Base-by-base conservation (phyloP, 2,113 vertebrate genomes). In the Colistium nudipinnis region DNA sequence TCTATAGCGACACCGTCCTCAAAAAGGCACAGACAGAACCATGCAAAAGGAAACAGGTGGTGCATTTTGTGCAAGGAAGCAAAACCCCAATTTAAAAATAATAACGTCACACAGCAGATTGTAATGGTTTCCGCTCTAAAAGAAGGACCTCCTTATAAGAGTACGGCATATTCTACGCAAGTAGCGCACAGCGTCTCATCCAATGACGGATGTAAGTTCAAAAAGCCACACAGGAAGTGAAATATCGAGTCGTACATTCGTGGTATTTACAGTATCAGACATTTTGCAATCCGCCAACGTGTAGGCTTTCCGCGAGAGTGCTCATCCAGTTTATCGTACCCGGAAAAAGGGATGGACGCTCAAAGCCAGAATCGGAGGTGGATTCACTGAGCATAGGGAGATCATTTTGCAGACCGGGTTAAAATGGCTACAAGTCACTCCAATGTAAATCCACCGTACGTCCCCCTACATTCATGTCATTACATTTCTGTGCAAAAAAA, bases 11-110 rank as follows among this genome's bases (percentile, higher is more conserved):
- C 69, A 73, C 73, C 38, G 22, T 71, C 63, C 82, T 47, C 64
- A 90, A 72, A 83, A 94, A 94, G 95, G 95, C 94, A 96, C 95
- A 87, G 90, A 86, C 88, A 94, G 91, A 80, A 90, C 81, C 94
- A 94, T 93, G 94, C 94, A 94, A 80, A 89, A 72, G 25, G 43
- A 86, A 91, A 77, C 41, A 80, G 88, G 56, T 63, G 77, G 2
- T 74, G 83, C 89, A 66, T 92, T 81, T 65, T 90, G 92, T 93
- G 94, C 90, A 91, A 93, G 87, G 87, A 88, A 92, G 93, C 92
- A 91, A 93, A 93, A 90, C 89, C 78, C 89, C 90, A 76, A 62
- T 87, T 81, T 76, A 59, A 64, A n/a, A 80, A 62, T 77, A 78
- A 82, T 70, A 19, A 64, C 61, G 83, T 88, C 76, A 81, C 81